Conservation (phyloP, 2,888 invertebrate genomes). For the Nipponacmea schrenckii region DNA sequence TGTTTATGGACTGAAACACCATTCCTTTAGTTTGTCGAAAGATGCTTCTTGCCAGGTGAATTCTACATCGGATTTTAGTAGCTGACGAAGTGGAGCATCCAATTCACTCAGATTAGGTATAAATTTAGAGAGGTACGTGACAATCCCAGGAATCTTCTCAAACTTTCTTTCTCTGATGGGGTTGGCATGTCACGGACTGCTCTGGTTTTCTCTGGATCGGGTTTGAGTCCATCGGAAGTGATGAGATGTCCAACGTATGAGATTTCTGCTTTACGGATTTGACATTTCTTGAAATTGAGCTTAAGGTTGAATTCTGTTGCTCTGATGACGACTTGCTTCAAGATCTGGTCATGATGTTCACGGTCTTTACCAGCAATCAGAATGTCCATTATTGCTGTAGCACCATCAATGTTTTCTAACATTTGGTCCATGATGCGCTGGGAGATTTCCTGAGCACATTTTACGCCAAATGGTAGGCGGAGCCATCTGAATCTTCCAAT, state of each 20-base stretch:
- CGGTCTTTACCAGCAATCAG: slow-evolving; percentile 30
- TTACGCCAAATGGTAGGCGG: slow-evolving; percentile 38
- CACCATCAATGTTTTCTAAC: slow-evolving; percentile 33
- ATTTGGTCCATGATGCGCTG: slow-evolving; percentile 39
- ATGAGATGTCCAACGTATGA: slow-evolving; percentile 23
- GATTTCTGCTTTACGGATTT: too few relatives aligned
- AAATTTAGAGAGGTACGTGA: slow-evolving; percentile 37
- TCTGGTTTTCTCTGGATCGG: too few relatives aligned
- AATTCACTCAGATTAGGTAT: slow-evolving; percentile 37
- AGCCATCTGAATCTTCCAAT: slow-evolving; percentile 40
- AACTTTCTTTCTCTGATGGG: too few relatives aligned
- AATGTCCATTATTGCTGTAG: slow-evolving; percentile 36
- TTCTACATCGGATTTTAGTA: too few relatives aligned
- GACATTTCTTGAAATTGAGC: slow-evolving; percentile 34
- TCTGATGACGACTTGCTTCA: slow-evolving; percentile 30
- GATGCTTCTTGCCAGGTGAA: too few relatives aligned
- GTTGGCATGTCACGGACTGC: too few relatives aligned
- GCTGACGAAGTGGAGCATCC: slow-evolving; percentile 34
- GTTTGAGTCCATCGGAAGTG: too few relatives aligned
- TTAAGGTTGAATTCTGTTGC: slow-evolving; percentile 35
- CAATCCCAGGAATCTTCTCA: too few relatives aligned
- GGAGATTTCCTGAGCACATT: slow-evolving; percentile 38
- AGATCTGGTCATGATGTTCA: slow-evolving; percentile 35
- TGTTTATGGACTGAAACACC: too few relatives aligned
- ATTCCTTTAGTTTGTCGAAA: too few relatives aligned